Evolutionary conservation across 2,888 invertebrate species (phyloP).

Genomic region (Griposia aprilina): DNA sequence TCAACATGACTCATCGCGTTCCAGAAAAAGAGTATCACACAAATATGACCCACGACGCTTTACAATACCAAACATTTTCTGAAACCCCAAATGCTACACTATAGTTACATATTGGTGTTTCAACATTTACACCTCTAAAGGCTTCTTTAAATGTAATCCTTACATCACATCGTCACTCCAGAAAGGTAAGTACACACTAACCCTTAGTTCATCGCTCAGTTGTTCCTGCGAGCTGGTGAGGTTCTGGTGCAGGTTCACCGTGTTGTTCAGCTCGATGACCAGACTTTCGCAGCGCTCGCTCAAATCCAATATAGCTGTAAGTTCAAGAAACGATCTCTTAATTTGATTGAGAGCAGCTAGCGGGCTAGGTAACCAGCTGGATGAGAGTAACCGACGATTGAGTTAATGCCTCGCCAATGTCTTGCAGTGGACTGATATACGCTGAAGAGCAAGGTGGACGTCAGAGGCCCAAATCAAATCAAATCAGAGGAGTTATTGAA

Average conservation of each 20-base stretch:
- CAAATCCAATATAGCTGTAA: slow-evolving; percentile 81
- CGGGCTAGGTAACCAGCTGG: neutral
- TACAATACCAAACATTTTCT: neutral
- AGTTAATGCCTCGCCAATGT: neutral
- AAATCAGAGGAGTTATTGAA: neutral
- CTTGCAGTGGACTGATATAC: neutral
- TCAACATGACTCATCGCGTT: neutral
- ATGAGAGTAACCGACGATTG: slow-evolving; percentile 5
- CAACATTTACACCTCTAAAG: neutral
- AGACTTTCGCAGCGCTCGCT: slow-evolving; percentile 77
- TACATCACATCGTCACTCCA: neutral
- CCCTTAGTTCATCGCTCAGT: slow-evolving; percentile 76
- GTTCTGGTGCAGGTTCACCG: slow-evolving; percentile 70
- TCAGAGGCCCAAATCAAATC: neutral
- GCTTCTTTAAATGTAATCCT: neutral
- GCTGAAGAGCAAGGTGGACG: neutral
- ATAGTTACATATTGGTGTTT: neutral
- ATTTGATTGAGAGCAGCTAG: neutral
- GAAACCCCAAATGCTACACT: neutral
- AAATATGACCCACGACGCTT: neutral
- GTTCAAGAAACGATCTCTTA: slow-evolving; percentile 2
- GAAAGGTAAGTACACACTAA: slow-evolving; percentile 58
- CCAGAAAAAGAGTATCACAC: neutral
- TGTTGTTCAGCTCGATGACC: slow-evolving; percentile 74
- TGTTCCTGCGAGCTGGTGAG: slow-evolving; percentile 73